Base-by-base conservation (phyloP, 2,888 invertebrate genomes). In the Polietes domitor region DNA sequence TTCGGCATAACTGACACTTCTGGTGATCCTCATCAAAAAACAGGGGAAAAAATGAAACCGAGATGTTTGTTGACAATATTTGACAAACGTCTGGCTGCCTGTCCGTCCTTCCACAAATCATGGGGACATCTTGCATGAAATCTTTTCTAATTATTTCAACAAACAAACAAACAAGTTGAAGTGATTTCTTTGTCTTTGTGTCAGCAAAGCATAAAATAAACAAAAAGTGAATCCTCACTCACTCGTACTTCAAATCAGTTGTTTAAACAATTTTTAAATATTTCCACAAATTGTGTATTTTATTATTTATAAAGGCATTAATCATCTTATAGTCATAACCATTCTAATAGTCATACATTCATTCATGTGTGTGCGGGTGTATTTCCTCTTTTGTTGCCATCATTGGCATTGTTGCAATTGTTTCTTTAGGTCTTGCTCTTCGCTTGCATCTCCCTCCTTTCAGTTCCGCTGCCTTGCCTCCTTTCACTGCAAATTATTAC, bases 41-140 rank as follows among this genome's bases (percentile, higher is more conserved):
- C n/a, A n/a, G n/a, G n/a, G n/a, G n/a, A 61, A 43, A 68, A 68
- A 43, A 24, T 43, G 24, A 12, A 68, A n/a, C 6, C 53, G 53
- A 73, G 73, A 73, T 77, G 63, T 80, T 73, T 74, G 79, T 77
- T 80, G 83, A 77, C 76, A 83, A 61, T 61, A 24, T 50, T 76
- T 76, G 41, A 73, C 68, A 68, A 68, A 68, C 24, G 41, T 41
- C 41, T 63, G 55, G 1, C 1, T 28, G 65, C 9, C 61, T 28
- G 28, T 17, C 28, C 0, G 63, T 10, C 53, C 4, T 53, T 21
- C 0, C 53, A 5, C n/a, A 28, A 32, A 17, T 17, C 24, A 2
- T 10, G 21, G 26, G 5, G 61, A 58, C 26, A 26, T 26, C 12
- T 47, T n/a, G 15, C n/a, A 47, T 26, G 55, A 26, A 15, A 15